phyloP scores from a whole-genome alignment of 1,140 invertebrate species.

The Neodiprion pinetum region DNA sequence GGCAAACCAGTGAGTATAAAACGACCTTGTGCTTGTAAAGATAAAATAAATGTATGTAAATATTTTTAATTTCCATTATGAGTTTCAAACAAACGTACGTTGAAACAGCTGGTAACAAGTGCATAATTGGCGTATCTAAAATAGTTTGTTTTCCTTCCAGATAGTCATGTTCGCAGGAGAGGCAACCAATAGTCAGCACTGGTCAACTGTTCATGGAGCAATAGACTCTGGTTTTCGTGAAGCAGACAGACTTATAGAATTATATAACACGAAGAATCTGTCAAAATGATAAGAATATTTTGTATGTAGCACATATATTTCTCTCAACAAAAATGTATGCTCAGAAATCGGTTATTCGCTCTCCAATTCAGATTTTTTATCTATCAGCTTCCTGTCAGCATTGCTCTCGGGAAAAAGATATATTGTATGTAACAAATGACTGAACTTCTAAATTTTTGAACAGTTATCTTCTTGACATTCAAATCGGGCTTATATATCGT shows the following conservation, averaged over 20 bases:
- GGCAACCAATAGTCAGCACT: neutral
- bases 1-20: slow-evolving; percentile 9
- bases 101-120: slow-evolving; percentile 13
- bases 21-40: slow-evolving; percentile 50
- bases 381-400: neutral
- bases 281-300: too few relatives aligned
- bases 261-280: neutral
- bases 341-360: slow-evolving; percentile 31
- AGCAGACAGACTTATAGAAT: slow-evolving; percentile 67
- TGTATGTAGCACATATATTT: too few relatives aligned
- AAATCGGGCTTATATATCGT: slow-evolving; percentile 65
- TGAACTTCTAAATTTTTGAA: neutral
- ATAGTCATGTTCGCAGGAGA: neutral
- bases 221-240: slow-evolving; percentile 80
- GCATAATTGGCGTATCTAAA: too few relatives aligned
- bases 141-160: neutral
- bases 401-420: neutral
- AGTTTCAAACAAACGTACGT: slow-evolving; percentile 63
- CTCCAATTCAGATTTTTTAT: neutral
- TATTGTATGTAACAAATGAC: neutral
- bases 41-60: neutral
- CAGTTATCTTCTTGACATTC: slow-evolving; percentile 66
- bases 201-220: slow-evolving; percentile 40
- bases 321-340: too few relatives aligned
- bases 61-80: slow-evolving; percentile 45